Evolutionary conservation across 2,797 vertebrate species (phyloP), one percentile per base, ranked within the genome.

Genomic region (Silurus lanzhouensis): DNA sequence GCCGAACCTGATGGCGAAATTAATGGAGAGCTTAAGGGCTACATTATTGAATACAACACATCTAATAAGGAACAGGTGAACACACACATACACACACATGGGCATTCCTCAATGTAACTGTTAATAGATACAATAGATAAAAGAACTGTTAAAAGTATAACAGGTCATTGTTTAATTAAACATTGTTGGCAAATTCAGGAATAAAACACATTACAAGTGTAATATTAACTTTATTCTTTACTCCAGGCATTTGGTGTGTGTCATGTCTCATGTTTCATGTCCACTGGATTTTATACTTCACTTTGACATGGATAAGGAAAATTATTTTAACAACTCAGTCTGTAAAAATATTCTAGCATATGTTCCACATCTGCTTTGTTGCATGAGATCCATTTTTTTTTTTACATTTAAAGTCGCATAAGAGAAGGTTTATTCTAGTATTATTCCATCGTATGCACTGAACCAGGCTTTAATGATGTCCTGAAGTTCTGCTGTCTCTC

Each of bases 11-110:
- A 76, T 0, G 95, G 95, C 0, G 93, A 90, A 82, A 88, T 97
- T n/a, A 97, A 97, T 3, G 97, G 97, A 64, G 91, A 93, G 2
- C 93, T 98, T 0, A 92, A 91, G 84, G 97, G 97, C 44, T 98
- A 96, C 92, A 90, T 91, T 88, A 91, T 98, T 91, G 94, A 96
- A 68, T 98, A 97, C 90, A 95, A 93, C 85, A 92, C 93, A 10
- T 95, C 95, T 1, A 91, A 92, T 67, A 81, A 83, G 0, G 91
- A 92, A 0, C 95, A 95, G 96, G 97, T 98, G 52, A 38, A 38
- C 55, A 89, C 90, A 68, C 27, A 55, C 38, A 81, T 38, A 19
- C 17, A 76, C 52, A 13, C 48, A 81, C 63, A 64, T 25, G 25
- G 14, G 10, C 67, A 68, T 25, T 3, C 61, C 60, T 20, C 20